Conservation (phyloP, 2,888 invertebrate genomes). For the Sinelater perroti region DNA sequence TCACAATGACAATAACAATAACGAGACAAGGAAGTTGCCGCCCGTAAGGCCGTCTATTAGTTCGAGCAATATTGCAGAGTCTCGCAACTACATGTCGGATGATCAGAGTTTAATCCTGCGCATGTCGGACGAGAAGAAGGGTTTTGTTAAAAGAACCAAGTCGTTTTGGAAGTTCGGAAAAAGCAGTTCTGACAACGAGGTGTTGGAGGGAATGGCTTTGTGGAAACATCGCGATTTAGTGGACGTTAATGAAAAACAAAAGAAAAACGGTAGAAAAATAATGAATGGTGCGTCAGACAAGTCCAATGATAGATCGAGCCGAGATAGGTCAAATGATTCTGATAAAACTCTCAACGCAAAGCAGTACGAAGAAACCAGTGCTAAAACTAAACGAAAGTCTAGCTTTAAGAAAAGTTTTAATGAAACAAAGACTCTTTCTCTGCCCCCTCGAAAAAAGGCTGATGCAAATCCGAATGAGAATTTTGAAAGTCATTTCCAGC, state of each 20-base stretch:
- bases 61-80: conserved; percentile 57
- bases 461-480: conserved; percentile 34
- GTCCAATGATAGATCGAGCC: conserved; percentile 40
- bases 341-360: conserved; percentile 58
- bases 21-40: conserved; percentile 45
- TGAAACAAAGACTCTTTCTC: conserved; percentile 45
- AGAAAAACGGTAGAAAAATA: conserved; percentile 12
- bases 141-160: conserved; percentile 81
- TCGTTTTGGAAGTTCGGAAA: conserved; percentile 87
- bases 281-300: conserved; percentile 22
- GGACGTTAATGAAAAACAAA: conserved; percentile 63
- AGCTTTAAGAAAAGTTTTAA: conserved; percentile 57
- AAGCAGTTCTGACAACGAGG: conserved; percentile 73
- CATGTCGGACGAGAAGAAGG: conserved; percentile 68
- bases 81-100: conserved; percentile 64
- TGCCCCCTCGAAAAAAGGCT: conserved; percentile 42
- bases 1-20: conserved; percentile 55
- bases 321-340: conserved; percentile 58
- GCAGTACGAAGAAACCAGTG: conserved; percentile 55
- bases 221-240: conserved; percentile 88
- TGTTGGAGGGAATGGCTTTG: conserved; percentile 85
- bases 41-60: conserved; percentile 55
- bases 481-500: conserved; percentile 44
- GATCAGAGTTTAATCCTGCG: conserved; percentile 64
- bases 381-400: conserved; percentile 58